Base-by-base conservation (phyloP, 1,140 invertebrate species). In the Bombyx mandarina region DNA sequence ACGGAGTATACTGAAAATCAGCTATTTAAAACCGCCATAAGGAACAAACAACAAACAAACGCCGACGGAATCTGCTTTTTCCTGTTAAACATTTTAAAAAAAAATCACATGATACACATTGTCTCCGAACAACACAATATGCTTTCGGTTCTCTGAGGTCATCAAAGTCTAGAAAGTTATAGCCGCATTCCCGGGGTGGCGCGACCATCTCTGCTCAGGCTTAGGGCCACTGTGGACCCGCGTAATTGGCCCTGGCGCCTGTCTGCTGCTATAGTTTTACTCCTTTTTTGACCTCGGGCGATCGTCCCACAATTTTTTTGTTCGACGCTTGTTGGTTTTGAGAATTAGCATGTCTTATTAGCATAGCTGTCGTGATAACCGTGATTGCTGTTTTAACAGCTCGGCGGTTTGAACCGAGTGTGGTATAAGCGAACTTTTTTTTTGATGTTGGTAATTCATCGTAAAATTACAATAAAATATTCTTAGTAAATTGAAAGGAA, bases 311-410 rank as follows among this genome's bases (percentile, higher is more conserved):
- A 18, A 56, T 64, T 58, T 66, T 82, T 82, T 81, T 79, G 74
- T 65, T 78, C 69, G 50, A 62, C 65, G 71, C 73, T 82, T 87
- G 84, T 87, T 87, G 84, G 78, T 87, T 87, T 87, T 85, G 72
- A 73, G 79, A 85, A 87, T 87, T 87, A 87, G 82, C 79, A 84
- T 82, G 84, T 85, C 84, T 87, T 85, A 82, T 87, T 87, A 84
- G 75, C 82, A 84, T 86, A 81, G 75, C 81, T 79, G 77, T 75
- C 77, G 69, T 79, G 83, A 85, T 82, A 82, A 58, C 69, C 64
- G 63, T 75, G 80, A 86, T 84, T 79, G 79, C 71, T 81, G 75
- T 82, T 86, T 84, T 84, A 86, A 82, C 80, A 73, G 74, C 71
- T 77, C 43, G 8, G 45, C 45, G 7, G 42, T 43, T 8, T 12